Conservation (phyloP, 1,140 invertebrate species). For the Leptonema lineaticorne region DNA sequence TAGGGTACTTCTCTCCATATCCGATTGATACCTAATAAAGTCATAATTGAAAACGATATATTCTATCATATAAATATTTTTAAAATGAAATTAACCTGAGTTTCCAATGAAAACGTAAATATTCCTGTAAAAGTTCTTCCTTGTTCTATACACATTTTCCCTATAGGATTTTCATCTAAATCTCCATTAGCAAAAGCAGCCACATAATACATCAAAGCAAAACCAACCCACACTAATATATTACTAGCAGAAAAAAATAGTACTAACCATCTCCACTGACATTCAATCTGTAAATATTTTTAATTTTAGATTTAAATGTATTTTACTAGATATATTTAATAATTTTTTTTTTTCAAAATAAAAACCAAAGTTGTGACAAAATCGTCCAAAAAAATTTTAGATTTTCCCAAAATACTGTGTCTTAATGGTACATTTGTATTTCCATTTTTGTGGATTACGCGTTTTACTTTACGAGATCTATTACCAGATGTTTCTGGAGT, state of each 20-base stretch:
- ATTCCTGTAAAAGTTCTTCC: conserved; percentile 51
- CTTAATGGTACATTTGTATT: conserved; percentile 32
- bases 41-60: not conserved
- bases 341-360: conserved; percentile 23
- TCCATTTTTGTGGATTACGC: conserved; percentile 36
- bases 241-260: conserved; percentile 48
- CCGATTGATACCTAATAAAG: conserved; percentile 58
- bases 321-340: not conserved
- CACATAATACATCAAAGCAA: conserved; percentile 50
- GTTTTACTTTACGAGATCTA: conserved; percentile 26
- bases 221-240: conserved; percentile 51
- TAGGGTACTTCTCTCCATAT: conserved; percentile 69
- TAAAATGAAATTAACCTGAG: conserved; percentile 45
- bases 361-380: conserved; percentile 55
- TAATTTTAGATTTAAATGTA: not conserved
- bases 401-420: conserved; percentile 45
- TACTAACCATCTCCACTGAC: conserved; percentile 56
- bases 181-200: conserved; percentile 52
- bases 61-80: not conserved
- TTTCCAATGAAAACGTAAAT: conserved; percentile 57
- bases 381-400: conserved; percentile 53
- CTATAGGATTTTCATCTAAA: conserved; percentile 45
- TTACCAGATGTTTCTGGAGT: conserved; percentile 28
- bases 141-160: conserved; percentile 47
- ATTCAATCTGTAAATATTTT: conserved; percentile 47